These are phyloP conservation scores for Piliocolobus tephrosceles DNA, from an alignment of 2,113 vertebrate genomes.

Conservation along the genomic window DNA sequence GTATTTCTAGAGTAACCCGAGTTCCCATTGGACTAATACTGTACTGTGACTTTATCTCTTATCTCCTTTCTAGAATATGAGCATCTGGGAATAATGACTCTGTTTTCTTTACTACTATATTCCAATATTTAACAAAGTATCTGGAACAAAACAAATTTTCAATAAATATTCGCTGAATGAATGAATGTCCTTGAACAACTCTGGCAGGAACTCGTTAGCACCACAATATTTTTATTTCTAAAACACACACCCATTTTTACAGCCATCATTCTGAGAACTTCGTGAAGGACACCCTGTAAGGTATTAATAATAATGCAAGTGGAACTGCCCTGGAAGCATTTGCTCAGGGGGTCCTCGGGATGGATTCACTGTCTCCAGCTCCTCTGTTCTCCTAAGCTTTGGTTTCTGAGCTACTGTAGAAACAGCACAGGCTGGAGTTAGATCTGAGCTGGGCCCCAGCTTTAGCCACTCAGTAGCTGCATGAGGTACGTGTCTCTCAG, in stretches of 20 bases:
- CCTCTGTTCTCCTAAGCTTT: too few species aligned
- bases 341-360: background rate
- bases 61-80: background rate
- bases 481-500: background rate
- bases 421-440: background rate
- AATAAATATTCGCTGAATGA: slow-evolving; percentile 11
- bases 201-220: background rate
- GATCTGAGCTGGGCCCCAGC: background rate
- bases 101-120: background rate
- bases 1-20: background rate
- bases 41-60: background rate
- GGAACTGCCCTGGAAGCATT: background rate
- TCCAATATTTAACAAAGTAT: background rate
- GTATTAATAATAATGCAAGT: background rate
- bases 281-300: background rate
- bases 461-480: background rate
- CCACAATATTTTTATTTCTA: background rate
- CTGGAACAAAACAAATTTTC: background rate
- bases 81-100: background rate
- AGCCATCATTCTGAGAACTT: background rate
- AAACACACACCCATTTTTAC: background rate
- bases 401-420: background rate
- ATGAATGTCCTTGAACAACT: background rate
- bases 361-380: background rate
- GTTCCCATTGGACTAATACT: background rate